A percentile compares a stretch with the other conserved stretches of the same genome.
These are phyloP conservation scores for Suillia variegata DNA, from an alignment of 2,888 invertebrate species.

Conservation along the genomic window DNA sequence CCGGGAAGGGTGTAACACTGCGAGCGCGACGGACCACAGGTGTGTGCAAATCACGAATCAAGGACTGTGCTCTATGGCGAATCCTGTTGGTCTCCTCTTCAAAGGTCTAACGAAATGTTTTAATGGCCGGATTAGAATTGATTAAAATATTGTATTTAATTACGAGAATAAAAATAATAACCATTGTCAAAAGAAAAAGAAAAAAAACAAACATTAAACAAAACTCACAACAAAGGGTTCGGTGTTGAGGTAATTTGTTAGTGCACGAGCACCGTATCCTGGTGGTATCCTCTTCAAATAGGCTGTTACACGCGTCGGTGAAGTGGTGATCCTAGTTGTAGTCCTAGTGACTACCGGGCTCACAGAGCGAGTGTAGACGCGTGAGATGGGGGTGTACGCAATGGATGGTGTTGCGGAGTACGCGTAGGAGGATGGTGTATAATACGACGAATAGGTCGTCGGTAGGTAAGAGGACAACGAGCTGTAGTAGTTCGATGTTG, in stretches of 20 bases:
- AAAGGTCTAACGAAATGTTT: slow-evolving; percentile 69
- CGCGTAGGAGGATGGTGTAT: slow-evolving; percentile 27
- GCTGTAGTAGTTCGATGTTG: slow-evolving; percentile 42
- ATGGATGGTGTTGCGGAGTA: slow-evolving; percentile 48
- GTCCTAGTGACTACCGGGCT: no score
- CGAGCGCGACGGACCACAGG: slow-evolving; percentile 76
- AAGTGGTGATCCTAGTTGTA: slow-evolving; percentile 49
- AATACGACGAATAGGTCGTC: slow-evolving; percentile 25
- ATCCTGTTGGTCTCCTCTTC: slow-evolving; percentile 83
- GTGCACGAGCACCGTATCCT: slow-evolving; percentile 67
- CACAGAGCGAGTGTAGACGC: slow-evolving; percentile 47
- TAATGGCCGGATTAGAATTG: neutral
- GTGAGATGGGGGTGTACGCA: slow-evolving; percentile 49
- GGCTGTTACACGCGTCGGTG: slow-evolving; percentile 66
- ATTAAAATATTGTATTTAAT: neutral
- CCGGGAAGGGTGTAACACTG: slow-evolving; percentile 62
- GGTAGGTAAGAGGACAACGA: slow-evolving; percentile 32
- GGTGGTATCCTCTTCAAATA: slow-evolving; percentile 71
- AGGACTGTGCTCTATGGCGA: slow-evolving; percentile 76
- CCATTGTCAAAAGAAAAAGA: no score
- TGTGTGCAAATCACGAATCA: slow-evolving; percentile 76
- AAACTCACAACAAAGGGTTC: slow-evolving; percentile 73
- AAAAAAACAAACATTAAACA: neutral
- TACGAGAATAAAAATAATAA: neutral
- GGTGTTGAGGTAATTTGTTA: slow-evolving; percentile 80